Conservation (phyloP, 2,113 vertebrate genomes). For the Syngnathus typhle region DNA sequence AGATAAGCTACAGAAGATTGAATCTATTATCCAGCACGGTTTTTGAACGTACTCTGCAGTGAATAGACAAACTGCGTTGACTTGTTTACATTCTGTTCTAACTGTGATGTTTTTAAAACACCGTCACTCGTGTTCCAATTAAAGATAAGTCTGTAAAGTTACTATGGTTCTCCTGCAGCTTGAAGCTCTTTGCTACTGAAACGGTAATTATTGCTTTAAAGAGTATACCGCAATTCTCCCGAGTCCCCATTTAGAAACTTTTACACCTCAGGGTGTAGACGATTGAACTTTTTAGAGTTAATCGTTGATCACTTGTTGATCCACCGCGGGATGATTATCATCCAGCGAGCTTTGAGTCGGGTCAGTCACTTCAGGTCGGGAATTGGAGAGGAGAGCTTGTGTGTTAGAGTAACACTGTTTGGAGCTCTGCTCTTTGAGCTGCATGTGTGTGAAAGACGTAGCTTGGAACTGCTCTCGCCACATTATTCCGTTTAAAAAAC, state of each 20-base stretch:
- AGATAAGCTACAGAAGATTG: slow-evolving; percentile 14
- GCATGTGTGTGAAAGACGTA: slow-evolving; percentile 13
- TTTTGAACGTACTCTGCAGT: slow-evolving; percentile 13
- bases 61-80: slow-evolving; percentile 13
- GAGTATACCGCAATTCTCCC: slow-evolving; percentile 55
- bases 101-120: slow-evolving; percentile 28
- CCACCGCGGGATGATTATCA: slow-evolving; percentile 31
- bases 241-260: slow-evolving; percentile 62
- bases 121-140: slow-evolving; percentile 54
- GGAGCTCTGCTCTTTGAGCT: slow-evolving; percentile 48
- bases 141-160: slow-evolving; percentile 43
- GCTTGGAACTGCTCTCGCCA: background rate
- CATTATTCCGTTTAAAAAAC: background rate
- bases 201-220: slow-evolving; percentile 71
- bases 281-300: slow-evolving; percentile 62
- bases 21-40: slow-evolving; percentile 10
- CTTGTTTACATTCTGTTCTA: slow-evolving; percentile 24
- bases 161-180: slow-evolving; percentile 49
- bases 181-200: slow-evolving; percentile 38
- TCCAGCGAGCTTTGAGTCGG: background rate
- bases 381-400: slow-evolving; percentile 41
- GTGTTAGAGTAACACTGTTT: slow-evolving; percentile 48
- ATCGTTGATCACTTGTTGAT: slow-evolving; percentile 67
- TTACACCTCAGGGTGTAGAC: slow-evolving; percentile 61
- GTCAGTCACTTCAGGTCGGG: slow-evolving; percentile 23